Percentiles rank a stretch among this genome's conserved stretches.
These are phyloP conservation scores for Dicranocentrus wangi DNA, from an alignment of 2,888 invertebrate genomes.

Conservation along the genomic window DNA sequence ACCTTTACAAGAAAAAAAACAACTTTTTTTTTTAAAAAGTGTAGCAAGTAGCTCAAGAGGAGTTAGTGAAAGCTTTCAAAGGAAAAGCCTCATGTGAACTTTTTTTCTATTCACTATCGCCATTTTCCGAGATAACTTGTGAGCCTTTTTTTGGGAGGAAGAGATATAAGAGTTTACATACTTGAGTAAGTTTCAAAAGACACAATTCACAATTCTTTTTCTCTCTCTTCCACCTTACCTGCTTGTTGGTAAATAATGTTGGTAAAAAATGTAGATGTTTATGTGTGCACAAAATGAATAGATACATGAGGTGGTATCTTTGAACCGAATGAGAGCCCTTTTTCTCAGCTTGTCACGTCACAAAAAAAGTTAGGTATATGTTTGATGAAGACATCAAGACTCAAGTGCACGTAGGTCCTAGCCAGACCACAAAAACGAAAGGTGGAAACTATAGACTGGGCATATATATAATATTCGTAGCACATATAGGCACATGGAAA, in stretches of 20 bases:
- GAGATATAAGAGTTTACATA: constrained; percentile 42
- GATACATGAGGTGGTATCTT: not conserved
- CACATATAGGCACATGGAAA: too few species aligned
- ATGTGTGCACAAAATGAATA: not conserved
- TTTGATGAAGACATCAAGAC: too few species aligned
- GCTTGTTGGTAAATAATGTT: constrained; percentile 33
- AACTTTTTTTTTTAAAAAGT: not conserved
- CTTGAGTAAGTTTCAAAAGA: constrained; percentile 38
- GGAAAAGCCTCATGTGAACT: not conserved
- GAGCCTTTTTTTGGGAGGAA: constrained; percentile 19
- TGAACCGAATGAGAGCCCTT: not conserved
- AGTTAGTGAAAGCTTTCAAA: constrained; percentile 22
- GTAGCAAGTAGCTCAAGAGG: constrained; percentile 14
- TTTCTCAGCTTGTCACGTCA: not conserved
- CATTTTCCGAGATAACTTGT: constrained; percentile 1
- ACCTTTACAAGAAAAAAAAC: not conserved
- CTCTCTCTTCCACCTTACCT: too few species aligned
- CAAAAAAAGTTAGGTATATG: not conserved
- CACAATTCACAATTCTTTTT: not conserved
- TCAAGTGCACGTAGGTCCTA: too few species aligned
- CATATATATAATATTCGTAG: too few species aligned
- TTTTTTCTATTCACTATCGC: too few species aligned
- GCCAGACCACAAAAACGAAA: too few species aligned
- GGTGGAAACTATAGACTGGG: too few species aligned
- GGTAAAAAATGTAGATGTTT: not conserved